These are phyloP conservation scores for Mirza zaza DNA, from an alignment of 2,113 vertebrate genomes.

Conservation along the genomic window DNA sequence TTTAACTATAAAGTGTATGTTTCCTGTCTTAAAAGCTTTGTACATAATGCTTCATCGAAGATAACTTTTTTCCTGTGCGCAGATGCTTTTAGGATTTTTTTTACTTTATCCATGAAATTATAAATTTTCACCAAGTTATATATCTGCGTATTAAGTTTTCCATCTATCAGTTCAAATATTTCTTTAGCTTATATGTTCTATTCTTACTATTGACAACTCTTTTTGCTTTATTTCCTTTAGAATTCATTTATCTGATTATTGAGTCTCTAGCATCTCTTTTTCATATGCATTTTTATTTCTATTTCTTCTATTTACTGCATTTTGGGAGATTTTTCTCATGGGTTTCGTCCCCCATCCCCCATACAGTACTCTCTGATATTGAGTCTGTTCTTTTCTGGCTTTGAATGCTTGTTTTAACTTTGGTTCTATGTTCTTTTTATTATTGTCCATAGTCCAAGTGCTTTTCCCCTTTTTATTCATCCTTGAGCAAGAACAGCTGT, in stretches of 20 bases:
- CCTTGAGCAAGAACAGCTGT: background rate
- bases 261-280: background rate
- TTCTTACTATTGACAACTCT: background rate
- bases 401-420: background rate
- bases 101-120: background rate
- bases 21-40: background rate
- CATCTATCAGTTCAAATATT: background rate
- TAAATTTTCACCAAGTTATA: background rate
- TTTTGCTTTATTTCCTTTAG: conserved; percentile 19
- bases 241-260: background rate
- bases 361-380: background rate
- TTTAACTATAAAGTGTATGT: conserved; percentile 34
- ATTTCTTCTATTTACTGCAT: background rate
- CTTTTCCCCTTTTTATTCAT: background rate
- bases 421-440: background rate
- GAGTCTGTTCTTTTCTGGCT: background rate
- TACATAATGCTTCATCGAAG: conserved; percentile 27
- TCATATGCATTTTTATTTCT: background rate
- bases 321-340: background rate
- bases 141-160: background rate
- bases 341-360: rapidly evolving
- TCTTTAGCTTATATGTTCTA: background rate
- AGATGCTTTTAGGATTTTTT: background rate
- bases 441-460: background rate
- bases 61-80: background rate